These are phyloP conservation scores for Oophaga sylvatica DNA, from an alignment of 2,797 vertebrate species.

Conservation along the genomic window DNA sequence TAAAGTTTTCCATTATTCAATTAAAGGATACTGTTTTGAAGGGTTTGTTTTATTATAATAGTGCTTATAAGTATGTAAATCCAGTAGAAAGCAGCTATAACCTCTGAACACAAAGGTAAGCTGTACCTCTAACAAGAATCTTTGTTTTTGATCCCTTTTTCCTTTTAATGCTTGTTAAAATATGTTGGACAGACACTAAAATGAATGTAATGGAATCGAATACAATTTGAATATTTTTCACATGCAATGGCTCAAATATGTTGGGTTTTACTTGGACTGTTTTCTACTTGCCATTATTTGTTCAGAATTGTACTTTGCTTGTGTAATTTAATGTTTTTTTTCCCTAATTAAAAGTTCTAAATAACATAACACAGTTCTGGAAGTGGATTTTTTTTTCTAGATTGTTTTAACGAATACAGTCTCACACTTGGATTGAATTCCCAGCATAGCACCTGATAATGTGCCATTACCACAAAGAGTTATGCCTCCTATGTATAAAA, in stretches of 20 bases:
- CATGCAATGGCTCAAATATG: not conserved
- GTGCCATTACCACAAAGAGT: no score
- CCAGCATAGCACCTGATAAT: no score
- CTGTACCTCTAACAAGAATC: not conserved
- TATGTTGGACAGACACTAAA: not conserved
- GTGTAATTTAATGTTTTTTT: not conserved
- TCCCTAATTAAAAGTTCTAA: not conserved
- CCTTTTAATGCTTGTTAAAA: not conserved
- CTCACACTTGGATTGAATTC: no score
- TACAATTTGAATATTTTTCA: not conserved
- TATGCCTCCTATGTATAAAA: no score
- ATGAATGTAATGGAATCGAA: not conserved
- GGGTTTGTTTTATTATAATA: not conserved
- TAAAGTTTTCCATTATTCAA: slow-evolving; percentile 21
- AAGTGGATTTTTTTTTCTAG: no score
- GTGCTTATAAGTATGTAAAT: slow-evolving; percentile 4
- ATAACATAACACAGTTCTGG: no score
- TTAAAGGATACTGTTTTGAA: not conserved
- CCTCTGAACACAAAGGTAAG: not conserved
- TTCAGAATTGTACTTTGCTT: not conserved
- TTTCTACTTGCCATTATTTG: not conserved
- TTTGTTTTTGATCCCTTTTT: slow-evolving; percentile 5
- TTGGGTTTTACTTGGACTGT: not conserved
- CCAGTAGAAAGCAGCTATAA: not conserved
- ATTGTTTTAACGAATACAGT: no score